Conservation (phyloP, 2,113 vertebrate species). For the Caranx ignobilis region DNA sequence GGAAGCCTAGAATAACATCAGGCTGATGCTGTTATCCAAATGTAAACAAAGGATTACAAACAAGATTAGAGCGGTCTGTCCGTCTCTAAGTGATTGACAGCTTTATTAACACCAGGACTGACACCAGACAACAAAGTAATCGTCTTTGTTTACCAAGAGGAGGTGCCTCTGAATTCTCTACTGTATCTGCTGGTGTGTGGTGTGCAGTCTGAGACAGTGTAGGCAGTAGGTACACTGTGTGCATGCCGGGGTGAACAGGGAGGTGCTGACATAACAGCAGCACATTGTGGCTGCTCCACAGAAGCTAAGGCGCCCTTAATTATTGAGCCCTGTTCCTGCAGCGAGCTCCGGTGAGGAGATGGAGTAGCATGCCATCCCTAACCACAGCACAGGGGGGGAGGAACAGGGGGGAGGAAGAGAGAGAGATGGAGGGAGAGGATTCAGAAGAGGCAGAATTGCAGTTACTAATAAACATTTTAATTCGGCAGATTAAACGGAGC, state of each 20-base stretch:
- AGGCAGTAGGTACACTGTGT: neutral
- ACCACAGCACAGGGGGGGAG: conserved; percentile 3
- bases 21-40: neutral
- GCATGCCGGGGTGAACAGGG: neutral
- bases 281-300: conserved; percentile 19
- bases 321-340: conserved; percentile 45
- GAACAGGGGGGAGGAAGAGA: neutral
- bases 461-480: conserved; percentile 32
- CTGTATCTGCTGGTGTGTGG: too few species aligned
- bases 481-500: conserved; percentile 31
- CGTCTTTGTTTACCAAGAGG: too few species aligned
- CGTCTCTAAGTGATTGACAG: conserved; percentile 1
- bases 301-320: conserved; percentile 36
- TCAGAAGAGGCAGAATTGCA: neutral
- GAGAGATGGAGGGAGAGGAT: neutral
- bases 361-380: conserved; percentile 10
- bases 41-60: neutral
- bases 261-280: neutral
- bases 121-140: neutral
- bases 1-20: neutral
- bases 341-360: conserved; percentile 40
- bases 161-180: neutral
- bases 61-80: neutral
- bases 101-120: neutral
- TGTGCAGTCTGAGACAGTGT: neutral